These are phyloP conservation scores for Scylla paramamosain DNA, from an alignment of 1,140 invertebrate genomes.

Conservation along the genomic window DNA sequence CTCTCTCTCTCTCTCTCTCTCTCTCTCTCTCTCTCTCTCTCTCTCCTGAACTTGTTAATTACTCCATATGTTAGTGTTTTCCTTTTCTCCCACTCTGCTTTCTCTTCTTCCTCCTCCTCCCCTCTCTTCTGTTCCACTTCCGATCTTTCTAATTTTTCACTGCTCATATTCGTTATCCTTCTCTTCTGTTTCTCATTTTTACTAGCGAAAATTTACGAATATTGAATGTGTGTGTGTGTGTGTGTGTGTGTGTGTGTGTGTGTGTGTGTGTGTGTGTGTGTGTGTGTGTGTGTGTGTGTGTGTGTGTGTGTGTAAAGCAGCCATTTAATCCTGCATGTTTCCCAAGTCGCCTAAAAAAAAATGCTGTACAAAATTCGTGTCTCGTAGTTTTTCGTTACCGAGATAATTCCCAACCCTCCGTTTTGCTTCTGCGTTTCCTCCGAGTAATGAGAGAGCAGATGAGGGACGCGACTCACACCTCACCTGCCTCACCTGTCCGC, in stretches of 20 bases:
- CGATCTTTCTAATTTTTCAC: too few relatives aligned
- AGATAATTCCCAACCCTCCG: too few relatives aligned
- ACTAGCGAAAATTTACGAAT: background rate
- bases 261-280: background rate
- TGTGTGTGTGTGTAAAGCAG: too few relatives aligned
- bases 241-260: constrained; percentile 34
- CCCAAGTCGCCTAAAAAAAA: background rate
- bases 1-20: constrained; percentile 36
- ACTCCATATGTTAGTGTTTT: background rate
- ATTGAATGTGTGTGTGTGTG: background rate
- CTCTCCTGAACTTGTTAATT: constrained; percentile 24
- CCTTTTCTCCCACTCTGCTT: background rate
- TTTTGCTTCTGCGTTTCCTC: too few relatives aligned
- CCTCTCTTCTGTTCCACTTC: background rate
- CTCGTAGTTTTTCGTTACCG: too few relatives aligned
- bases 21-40: constrained; percentile 54
- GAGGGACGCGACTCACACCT: background rate
- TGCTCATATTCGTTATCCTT: background rate
- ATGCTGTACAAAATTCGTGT: background rate
- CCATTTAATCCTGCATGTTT: too few relatives aligned
- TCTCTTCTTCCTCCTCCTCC: background rate
- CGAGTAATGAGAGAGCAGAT: background rate
- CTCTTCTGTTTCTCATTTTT: background rate
- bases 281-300: background rate
- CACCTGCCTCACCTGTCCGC: background rate